These are phyloP conservation scores for Boloria selene DNA, from an alignment of 2,888 invertebrate species.

Conservation along the genomic window DNA sequence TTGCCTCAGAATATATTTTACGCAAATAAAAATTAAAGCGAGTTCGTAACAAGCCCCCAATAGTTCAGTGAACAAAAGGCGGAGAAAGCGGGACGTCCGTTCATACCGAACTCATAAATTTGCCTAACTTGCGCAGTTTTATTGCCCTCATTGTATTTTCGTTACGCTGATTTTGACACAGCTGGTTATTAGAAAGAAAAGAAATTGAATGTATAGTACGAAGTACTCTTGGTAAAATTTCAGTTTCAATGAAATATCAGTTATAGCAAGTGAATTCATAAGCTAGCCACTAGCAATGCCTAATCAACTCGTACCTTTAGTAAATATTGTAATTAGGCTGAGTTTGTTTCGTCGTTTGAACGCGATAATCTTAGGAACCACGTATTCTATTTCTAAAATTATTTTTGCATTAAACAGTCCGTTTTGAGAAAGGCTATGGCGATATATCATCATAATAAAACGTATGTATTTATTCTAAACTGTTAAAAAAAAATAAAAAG, in stretches of 20 bases:
- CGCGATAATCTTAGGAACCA: neutral
- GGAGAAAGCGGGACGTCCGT: constrained; percentile 32
- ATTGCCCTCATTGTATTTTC: constrained; percentile 14
- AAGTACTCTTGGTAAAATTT: too few species aligned
- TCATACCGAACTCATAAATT: constrained; percentile 39
- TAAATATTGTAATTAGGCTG: too few species aligned
- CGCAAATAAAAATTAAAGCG: constrained; percentile 52
- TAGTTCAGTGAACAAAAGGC: constrained; percentile 30
- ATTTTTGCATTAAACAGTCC: too few species aligned
- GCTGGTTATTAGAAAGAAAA: constrained; percentile 1
- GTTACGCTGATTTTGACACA: constrained; percentile 18
- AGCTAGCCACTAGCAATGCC: too few species aligned
- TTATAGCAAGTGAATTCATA: too few species aligned
- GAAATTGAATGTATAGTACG: neutral
- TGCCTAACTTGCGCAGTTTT: constrained; percentile 38
- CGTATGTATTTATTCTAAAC: too few species aligned
- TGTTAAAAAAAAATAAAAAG: too few species aligned
- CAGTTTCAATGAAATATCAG: too few species aligned
- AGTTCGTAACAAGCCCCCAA: constrained; percentile 38
- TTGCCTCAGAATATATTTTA: constrained; percentile 7
- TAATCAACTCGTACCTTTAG: too few species aligned
- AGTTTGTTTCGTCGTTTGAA: neutral
- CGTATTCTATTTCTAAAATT: neutral
- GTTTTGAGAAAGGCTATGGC: too few species aligned
- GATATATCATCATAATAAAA: too few species aligned